Evolutionary conservation across 2,888 invertebrate species (phyloP).

Genomic region (Vesta saturnalis): DNA sequence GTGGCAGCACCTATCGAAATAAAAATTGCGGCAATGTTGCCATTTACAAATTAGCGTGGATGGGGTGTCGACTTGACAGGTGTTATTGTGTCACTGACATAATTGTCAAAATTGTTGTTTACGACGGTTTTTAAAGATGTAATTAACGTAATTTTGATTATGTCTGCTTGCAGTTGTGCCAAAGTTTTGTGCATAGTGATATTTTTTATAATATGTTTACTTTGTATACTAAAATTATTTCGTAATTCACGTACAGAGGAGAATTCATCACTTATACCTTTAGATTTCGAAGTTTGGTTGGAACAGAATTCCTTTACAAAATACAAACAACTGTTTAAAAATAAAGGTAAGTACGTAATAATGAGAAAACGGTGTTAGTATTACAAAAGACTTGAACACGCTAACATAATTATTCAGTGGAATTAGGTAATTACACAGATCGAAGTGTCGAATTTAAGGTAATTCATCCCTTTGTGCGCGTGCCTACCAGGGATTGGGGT

Average conservation of each 20-base stretch:
- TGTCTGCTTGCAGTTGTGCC: constrained; percentile 56
- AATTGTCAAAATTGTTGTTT: constrained; percentile 24
- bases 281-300: constrained; percentile 79
- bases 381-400: not conserved
- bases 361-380: not conserved
- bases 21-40: constrained; percentile 1
- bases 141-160: constrained; percentile 42
- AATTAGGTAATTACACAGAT: constrained; percentile 16
- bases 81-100: constrained; percentile 17
- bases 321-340: constrained; percentile 75
- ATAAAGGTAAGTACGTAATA: constrained; percentile 71
- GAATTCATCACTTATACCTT: constrained; percentile 49
- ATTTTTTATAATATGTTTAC: constrained; percentile 64
- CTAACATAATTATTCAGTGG: not conserved
- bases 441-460: constrained; percentile 27
- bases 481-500: constrained; percentile 29
- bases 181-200: constrained; percentile 63
- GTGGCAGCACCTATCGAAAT: not conserved
- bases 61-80: constrained; percentile 15
- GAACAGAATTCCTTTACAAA: constrained; percentile 76
- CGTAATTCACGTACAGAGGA: constrained; percentile 62
- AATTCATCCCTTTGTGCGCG: constrained; percentile 32
- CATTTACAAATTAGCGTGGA: constrained; percentile 8
- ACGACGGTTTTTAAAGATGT: constrained; percentile 27
- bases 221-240: constrained; percentile 63